Percentiles rank a stretch among this genome's conserved stretches.
phyloP scores from a whole-genome alignment of 2,888 invertebrate species.

The Lochmaea crataegi region DNA sequence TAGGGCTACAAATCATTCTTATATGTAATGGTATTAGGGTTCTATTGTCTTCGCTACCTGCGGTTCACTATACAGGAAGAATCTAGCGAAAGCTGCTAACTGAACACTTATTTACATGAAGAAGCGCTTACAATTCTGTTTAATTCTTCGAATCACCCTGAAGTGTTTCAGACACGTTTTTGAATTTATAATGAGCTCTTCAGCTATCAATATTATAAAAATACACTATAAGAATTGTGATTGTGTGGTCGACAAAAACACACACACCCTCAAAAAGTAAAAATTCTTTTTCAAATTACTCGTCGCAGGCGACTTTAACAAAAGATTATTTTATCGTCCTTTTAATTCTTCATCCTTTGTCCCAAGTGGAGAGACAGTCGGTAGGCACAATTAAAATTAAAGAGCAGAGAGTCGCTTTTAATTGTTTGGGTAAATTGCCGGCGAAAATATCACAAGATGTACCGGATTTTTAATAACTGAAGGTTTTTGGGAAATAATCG shows the following conservation, averaged over 20 bases:
- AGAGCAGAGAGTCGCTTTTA: neutral
- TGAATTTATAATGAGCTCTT: no score
- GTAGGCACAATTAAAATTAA: conserved; percentile 5
- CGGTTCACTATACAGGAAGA: no score
- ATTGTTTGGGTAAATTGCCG: neutral
- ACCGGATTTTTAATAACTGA: neutral
- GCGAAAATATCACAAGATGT: neutral
- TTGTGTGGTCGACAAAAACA: neutral
- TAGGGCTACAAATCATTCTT: no score
- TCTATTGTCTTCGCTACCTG: no score
- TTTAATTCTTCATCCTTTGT: neutral
- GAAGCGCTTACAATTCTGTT: no score
- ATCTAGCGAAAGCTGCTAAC: no score
- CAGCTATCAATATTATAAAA: no score
- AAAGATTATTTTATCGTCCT: neutral
- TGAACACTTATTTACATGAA: no score
- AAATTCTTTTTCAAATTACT: neutral
- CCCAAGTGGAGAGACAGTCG: neutral
- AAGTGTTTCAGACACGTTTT: no score
- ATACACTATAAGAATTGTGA: no score
- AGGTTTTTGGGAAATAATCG: neutral
- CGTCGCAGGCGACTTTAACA: neutral
- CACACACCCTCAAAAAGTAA: neutral
- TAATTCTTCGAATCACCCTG: no score
- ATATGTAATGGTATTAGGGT: no score